Evolutionary conservation across 2,888 invertebrate genomes (phyloP).

Genomic region (Andrena fulva): DNA sequence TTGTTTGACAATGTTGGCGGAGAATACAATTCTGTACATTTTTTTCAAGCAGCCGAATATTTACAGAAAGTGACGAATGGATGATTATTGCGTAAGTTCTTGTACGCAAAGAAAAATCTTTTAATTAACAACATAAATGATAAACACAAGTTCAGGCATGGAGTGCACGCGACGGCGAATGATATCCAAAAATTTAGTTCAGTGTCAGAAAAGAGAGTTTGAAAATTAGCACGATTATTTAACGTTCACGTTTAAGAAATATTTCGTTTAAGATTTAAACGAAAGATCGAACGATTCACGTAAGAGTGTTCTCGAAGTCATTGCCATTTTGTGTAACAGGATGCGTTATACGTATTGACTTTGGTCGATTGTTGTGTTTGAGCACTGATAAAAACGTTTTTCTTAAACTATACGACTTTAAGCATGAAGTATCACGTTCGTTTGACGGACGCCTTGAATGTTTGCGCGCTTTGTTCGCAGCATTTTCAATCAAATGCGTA

Average conservation of each 20-base stretch:
- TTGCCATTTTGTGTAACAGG: slow-evolving; percentile 2
- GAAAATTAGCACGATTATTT: slow-evolving; percentile 6
- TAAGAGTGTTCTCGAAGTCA: slow-evolving; percentile 7
- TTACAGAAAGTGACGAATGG: not conserved
- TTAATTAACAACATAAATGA: not conserved
- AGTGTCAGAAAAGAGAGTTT: not conserved
- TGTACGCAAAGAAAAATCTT: not conserved
- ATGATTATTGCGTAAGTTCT: not conserved
- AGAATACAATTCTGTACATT: not conserved
- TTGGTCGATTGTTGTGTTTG: slow-evolving; percentile 38
- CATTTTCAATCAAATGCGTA: not conserved
- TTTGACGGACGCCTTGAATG: not conserved
- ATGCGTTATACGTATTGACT: slow-evolving; percentile 46
- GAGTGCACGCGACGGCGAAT: not conserved
- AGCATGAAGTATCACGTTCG: slow-evolving; percentile 5
- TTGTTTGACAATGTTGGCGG: not conserved
- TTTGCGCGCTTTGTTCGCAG: not conserved
- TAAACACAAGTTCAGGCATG: not conserved
- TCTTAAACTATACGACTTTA: slow-evolving; percentile 19
- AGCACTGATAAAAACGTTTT: slow-evolving; percentile 36
- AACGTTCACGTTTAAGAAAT: not conserved
- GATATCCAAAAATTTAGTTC: not conserved
- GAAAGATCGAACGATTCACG: slow-evolving; percentile 38
- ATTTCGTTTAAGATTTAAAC: slow-evolving; percentile 26
- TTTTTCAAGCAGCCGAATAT: not conserved